Conservation (phyloP, 2,888 invertebrate species). For the Antitype chi region DNA sequence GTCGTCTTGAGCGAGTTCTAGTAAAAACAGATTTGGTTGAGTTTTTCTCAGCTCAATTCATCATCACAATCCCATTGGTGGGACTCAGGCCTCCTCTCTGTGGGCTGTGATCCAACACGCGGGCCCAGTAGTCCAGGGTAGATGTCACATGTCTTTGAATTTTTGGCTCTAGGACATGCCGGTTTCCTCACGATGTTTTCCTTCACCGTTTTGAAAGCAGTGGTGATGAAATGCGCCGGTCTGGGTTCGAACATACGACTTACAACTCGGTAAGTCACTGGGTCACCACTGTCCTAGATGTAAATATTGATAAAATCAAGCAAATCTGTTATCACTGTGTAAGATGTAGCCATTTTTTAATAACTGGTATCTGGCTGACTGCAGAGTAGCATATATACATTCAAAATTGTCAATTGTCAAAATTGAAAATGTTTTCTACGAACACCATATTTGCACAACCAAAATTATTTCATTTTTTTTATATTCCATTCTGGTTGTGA, state of each 20-base stretch:
- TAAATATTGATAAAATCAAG: neutral
- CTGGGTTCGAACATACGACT: too few species aligned
- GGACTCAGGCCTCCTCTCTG: too few species aligned
- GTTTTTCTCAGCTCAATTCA: neutral
- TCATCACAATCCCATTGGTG: neutral
- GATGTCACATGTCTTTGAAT: too few species aligned
- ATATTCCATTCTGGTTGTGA: neutral
- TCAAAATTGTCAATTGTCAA: neutral
- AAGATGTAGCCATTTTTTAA: slow-evolving; percentile 17
- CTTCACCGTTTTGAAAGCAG: too few species aligned
- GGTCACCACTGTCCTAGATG: neutral
- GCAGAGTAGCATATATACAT: slow-evolving; percentile 8
- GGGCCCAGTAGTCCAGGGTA: too few species aligned
- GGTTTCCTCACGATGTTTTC: too few species aligned
- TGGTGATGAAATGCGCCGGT: too few species aligned
- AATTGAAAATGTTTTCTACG: neutral
- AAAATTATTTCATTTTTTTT: neutral
- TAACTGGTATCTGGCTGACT: slow-evolving; percentile 3
- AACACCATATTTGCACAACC: neutral
- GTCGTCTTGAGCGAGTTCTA: slow-evolving; percentile 46
- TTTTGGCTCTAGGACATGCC: too few species aligned
- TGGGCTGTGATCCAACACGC: too few species aligned
- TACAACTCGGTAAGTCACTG: too few species aligned
- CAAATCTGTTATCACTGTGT: neutral
- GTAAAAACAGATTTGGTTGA: neutral